These are phyloP conservation scores for Conistra vaccinii DNA, from an alignment of 2,888 invertebrate species.

Conservation along the genomic window DNA sequence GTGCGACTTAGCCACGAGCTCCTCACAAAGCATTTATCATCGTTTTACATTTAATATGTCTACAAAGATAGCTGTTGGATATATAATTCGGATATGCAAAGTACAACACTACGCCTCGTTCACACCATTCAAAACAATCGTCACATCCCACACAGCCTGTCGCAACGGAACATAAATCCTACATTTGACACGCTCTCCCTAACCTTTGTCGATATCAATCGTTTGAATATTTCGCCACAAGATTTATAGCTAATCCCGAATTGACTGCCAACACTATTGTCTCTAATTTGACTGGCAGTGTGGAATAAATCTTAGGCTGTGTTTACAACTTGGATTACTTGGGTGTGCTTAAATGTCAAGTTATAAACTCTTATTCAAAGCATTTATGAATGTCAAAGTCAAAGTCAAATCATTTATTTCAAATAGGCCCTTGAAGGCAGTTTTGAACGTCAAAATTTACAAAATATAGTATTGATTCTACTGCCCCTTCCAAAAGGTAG, in stretches of 20 bases:
- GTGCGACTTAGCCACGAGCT: too few species aligned
- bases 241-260: slow-evolving; percentile 63
- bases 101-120: slow-evolving; percentile 54
- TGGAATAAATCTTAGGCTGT: slow-evolving; percentile 38
- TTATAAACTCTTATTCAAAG: too few species aligned
- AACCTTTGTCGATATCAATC: slow-evolving; percentile 71
- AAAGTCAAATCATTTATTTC: too few species aligned
- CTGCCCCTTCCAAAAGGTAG: too few species aligned
- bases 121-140: slow-evolving; percentile 60
- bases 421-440: too few species aligned
- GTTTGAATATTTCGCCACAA: slow-evolving; percentile 64
- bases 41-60: background rate
- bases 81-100: background rate
- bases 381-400: too few species aligned
- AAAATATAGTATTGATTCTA: too few species aligned
- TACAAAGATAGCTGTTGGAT: background rate
- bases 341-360: slow-evolving; percentile 1
- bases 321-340: slow-evolving; percentile 19
- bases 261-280: slow-evolving; percentile 61
- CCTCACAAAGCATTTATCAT: too few species aligned
- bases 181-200: slow-evolving; percentile 69
- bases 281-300: slow-evolving; percentile 61
- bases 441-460: too few species aligned
- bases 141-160: slow-evolving; percentile 71
- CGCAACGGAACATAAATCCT: slow-evolving; percentile 71